phyloP scores from a whole-genome alignment of 2,888 invertebrate genomes.

The Atrina japonica region DNA sequence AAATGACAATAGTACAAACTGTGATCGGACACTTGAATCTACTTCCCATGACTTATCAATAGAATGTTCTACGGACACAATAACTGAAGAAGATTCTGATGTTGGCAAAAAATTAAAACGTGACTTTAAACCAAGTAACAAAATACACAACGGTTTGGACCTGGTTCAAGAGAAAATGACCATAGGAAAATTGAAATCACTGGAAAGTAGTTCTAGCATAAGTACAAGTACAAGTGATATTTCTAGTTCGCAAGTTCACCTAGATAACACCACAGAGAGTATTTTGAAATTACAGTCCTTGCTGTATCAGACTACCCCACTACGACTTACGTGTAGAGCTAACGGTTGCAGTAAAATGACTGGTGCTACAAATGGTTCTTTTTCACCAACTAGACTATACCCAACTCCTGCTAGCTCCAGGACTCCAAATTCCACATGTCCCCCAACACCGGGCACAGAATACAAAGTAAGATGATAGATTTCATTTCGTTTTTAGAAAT shows the following conservation, averaged over 20 bases:
- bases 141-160: neutral
- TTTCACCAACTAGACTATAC: constrained; percentile 69
- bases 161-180: constrained; percentile 16
- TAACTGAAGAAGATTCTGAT: constrained; percentile 71
- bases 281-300: constrained; percentile 56
- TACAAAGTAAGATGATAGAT: neutral
- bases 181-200: constrained; percentile 45
- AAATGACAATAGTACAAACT: constrained; percentile 7
- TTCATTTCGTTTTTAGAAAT: neutral
- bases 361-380: constrained; percentile 47
- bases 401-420: constrained; percentile 83
- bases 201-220: constrained; percentile 64
- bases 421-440: constrained; percentile 84
- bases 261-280: constrained; percentile 36
- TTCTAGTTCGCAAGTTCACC: constrained; percentile 72
- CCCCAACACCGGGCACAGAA: constrained; percentile 84
- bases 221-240: constrained; percentile 80
- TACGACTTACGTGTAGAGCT: constrained; percentile 42
- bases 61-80: constrained; percentile 84
- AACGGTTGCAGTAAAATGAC: constrained; percentile 35
- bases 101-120: constrained; percentile 14
- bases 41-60: constrained; percentile 58
- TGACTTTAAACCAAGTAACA: neutral
- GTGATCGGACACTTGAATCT: constrained; percentile 63
- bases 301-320: constrained; percentile 47